A percentile compares a stretch with the other conserved stretches of the same genome.
phyloP scores from a whole-genome alignment of 2,888 invertebrate genomes.

The Lathronympha strigana region DNA sequence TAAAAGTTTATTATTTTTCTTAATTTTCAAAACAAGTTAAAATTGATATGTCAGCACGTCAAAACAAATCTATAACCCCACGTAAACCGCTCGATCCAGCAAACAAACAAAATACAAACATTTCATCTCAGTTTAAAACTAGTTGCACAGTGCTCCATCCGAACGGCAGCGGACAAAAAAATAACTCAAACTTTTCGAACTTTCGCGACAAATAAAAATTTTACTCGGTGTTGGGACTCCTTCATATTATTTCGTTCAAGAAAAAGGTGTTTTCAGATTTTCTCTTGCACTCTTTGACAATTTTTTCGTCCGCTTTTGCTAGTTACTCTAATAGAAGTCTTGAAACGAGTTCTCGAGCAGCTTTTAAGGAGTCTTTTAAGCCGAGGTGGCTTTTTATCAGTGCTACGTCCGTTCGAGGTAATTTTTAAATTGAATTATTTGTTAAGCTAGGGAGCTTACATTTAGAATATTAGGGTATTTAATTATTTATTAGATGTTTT shows the following conservation, averaged over 20 bases:
- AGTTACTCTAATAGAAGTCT: slow-evolving; percentile 22
- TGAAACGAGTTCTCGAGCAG: slow-evolving; percentile 1
- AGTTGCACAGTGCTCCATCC: slow-evolving; percentile 24
- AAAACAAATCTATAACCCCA: neutral
- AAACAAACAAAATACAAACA: slow-evolving; percentile 20
- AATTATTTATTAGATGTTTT: neutral
- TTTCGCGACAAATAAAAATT: slow-evolving; percentile 29
- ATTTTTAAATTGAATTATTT: slow-evolving; percentile 9
- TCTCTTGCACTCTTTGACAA: slow-evolving; percentile 25
- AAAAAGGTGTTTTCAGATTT: slow-evolving; percentile 26
- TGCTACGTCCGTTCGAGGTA: neutral
- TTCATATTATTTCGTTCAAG: slow-evolving; percentile 24
- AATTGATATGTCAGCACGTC: neutral
- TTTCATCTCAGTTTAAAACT: slow-evolving; percentile 27
- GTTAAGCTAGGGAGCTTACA: neutral
- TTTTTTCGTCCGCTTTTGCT: slow-evolving; percentile 23
- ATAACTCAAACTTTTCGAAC: slow-evolving; percentile 8
- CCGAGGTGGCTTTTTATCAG: slow-evolving; percentile 14
- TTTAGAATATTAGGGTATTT: neutral
- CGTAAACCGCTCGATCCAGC: neutral
- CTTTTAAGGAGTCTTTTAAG: slow-evolving; percentile 23
- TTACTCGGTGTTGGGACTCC: slow-evolving; percentile 19
- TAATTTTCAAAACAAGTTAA: no score
- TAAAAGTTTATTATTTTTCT: no score
- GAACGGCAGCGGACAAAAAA: slow-evolving; percentile 3